phyloP scores from a whole-genome alignment of 2,888 invertebrate genomes.

The Sycophila texana region DNA sequence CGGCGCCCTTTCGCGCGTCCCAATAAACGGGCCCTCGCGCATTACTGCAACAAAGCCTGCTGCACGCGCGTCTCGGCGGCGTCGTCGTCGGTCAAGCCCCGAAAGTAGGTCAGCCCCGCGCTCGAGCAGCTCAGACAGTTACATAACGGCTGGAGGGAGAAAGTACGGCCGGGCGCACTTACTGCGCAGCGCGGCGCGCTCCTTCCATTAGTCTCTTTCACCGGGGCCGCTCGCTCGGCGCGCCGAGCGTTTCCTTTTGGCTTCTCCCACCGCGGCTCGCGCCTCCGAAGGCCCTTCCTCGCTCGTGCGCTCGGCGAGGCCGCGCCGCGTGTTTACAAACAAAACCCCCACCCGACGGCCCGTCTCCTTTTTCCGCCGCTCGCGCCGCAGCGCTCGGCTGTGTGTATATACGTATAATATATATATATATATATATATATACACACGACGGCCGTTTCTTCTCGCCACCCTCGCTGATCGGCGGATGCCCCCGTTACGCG shows the following conservation, averaged over 20 bases:
- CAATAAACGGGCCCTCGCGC: constrained; percentile 16
- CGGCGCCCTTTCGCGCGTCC: constrained; percentile 6
- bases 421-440: no score
- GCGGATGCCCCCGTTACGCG: background rate
- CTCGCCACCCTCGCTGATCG: no score
- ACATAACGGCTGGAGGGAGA: constrained; percentile 71
- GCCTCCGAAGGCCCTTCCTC: constrained; percentile 39
- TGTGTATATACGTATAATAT: no score
- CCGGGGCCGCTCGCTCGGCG: background rate
- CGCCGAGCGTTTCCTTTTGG: constrained; percentile 14
- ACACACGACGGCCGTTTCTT: no score
- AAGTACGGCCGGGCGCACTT: constrained; percentile 61
- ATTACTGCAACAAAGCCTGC: constrained; percentile 15
- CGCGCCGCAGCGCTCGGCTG: background rate
- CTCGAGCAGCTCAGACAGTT: constrained; percentile 60
- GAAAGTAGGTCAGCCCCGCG: constrained; percentile 49
- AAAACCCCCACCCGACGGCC: constrained; percentile 65
- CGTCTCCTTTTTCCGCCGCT: constrained; percentile 40
- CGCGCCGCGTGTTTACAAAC: constrained; percentile 70
- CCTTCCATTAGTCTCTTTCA: constrained; percentile 55
- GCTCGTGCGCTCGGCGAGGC: constrained; percentile 5
- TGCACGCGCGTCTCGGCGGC: background rate
- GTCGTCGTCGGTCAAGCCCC: constrained; percentile 31
- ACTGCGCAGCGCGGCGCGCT: background rate
- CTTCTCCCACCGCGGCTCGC: constrained; percentile 47